Evolutionary conservation across 2,888 invertebrate genomes (phyloP), one percentile per base, ranked within the genome.

Genomic region (Cerastis leucographa): DNA sequence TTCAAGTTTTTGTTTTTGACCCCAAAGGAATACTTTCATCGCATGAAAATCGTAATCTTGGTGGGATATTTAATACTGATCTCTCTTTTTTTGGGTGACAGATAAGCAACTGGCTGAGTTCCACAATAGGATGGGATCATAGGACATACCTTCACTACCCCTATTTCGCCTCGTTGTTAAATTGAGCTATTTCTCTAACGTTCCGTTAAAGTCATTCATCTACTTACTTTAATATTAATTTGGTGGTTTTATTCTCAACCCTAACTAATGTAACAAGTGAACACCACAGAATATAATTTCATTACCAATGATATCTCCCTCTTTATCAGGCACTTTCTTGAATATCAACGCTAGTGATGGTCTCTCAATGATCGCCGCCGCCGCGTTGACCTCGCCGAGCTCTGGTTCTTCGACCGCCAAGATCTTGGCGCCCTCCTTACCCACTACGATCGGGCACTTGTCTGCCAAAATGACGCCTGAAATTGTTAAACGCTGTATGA

Each of bases 391-490:
- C 5, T 91, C 87, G 0, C 88, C 93, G 74, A 96, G 89, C 79
- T 92, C 93, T 0, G 93, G 94, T 56, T 95, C 95, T 74, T 96
- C 96, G 51, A 93, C 89, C 0, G 93, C 94, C 65, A 96, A 88
- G 64, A 93, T 88, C 79, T 91, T 91, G 2, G 93, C 91, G 0
- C 90, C 92, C 1, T 96, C 94, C 71, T 94, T 94, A 12, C 93
- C 93, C 54, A 96, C 83, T 22, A 96, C 93, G 22, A 96, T 85
- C 0, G 96, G 96, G 49, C 95, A 95, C 81, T 96, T 96, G 89
- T 96, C 96, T 19, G 96, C 96, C 67, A 96, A 87, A n/a, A 94
- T 74, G 1, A 96, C 89, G 19, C 96, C 96, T 96, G 89, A 4
- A 89, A 71, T 54, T 22, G 6, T 0, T 44, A 59, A 19, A 25